These are phyloP conservation scores for Pristionchus exspectatus DNA, from an alignment of 2,888 invertebrate species.

Conservation along the genomic window DNA sequence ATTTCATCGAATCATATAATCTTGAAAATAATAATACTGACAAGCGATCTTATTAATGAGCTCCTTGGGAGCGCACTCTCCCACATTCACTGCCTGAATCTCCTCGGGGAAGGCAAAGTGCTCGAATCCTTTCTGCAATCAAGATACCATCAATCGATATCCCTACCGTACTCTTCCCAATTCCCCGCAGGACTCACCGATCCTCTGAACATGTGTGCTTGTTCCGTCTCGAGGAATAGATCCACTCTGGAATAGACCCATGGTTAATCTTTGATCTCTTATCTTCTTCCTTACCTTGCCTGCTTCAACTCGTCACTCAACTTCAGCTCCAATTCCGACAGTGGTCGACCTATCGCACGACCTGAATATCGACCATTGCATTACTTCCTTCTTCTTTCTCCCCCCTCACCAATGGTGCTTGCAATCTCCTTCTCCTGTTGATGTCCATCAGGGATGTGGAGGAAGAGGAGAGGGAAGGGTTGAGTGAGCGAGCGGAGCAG, in stretches of 20 bases:
- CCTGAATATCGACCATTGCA: slow-evolving; percentile 57
- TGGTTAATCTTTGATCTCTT: slow-evolving; percentile 19
- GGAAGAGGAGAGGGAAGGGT: slow-evolving; percentile 63
- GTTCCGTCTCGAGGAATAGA: slow-evolving; percentile 61
- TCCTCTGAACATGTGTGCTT: slow-evolving; percentile 12
- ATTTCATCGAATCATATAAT: neutral
- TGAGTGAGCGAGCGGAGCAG: slow-evolving; percentile 52
- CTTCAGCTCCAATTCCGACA: slow-evolving; percentile 68
- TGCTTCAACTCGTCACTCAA: slow-evolving; percentile 70
- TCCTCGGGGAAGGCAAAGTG: slow-evolving; percentile 78
- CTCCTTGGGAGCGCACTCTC: slow-evolving; percentile 57
- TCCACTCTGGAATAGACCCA: slow-evolving; percentile 59
- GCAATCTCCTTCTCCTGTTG: slow-evolving; percentile 69
- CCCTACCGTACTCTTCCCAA: neutral
- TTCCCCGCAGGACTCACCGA: slow-evolving; percentile 14
- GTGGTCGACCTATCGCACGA: slow-evolving; percentile 66
- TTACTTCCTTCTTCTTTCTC: neutral
- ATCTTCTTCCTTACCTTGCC: slow-evolving; percentile 14
- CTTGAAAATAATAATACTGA: slow-evolving; percentile 2
- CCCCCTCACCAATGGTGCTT: slow-evolving; percentile 65
- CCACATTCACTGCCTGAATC: slow-evolving; percentile 56
- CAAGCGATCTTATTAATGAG: slow-evolving; percentile 61
- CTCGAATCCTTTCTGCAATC: slow-evolving; percentile 59
- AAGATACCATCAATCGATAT: neutral
- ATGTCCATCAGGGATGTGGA: slow-evolving; percentile 64